Conservation (phyloP, 2,113 vertebrate genomes). For the Ascaphus truei region DNA sequence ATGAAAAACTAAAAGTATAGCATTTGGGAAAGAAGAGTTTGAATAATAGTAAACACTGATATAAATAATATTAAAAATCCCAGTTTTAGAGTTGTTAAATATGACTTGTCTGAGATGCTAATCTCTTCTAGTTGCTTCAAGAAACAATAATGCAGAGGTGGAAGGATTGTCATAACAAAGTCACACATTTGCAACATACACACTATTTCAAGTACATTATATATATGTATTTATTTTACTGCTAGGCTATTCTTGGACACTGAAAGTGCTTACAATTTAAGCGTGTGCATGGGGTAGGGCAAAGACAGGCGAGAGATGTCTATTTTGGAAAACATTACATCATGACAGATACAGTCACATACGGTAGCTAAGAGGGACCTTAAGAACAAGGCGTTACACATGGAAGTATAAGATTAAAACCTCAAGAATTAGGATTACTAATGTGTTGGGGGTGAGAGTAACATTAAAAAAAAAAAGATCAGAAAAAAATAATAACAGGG, state of each 20-base stretch:
- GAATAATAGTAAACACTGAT: no score
- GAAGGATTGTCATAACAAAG: no score
- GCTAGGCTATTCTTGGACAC: slow-evolving; percentile 34
- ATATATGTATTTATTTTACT: slow-evolving; percentile 34
- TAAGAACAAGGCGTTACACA: not conserved
- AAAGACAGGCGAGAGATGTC: slow-evolving; percentile 1
- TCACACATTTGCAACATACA: no score
- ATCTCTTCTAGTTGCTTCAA: not conserved
- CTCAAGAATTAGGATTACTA: not conserved
- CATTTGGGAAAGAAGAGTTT: no score
- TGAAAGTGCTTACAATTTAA: slow-evolving; percentile 33
- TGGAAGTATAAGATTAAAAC: not conserved
- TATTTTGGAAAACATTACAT: slow-evolving; percentile 26
- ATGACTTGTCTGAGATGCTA: not conserved
- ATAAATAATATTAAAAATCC: no score
- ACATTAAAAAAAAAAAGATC: not conserved
- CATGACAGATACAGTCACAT: slow-evolving; percentile 17
- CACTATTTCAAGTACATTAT: slow-evolving; percentile 18
- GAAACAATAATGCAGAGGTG: not conserved
- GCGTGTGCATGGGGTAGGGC: slow-evolving; percentile 6
- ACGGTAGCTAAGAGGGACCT: slow-evolving; percentile 5
- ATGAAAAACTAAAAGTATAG: no score
- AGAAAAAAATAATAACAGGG: not conserved
- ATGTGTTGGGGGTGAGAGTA: not conserved
- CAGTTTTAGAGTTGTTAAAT: no score